These are phyloP conservation scores for Aphrophora alni DNA, from an alignment of 2,888 invertebrate species.

Conservation along the genomic window DNA sequence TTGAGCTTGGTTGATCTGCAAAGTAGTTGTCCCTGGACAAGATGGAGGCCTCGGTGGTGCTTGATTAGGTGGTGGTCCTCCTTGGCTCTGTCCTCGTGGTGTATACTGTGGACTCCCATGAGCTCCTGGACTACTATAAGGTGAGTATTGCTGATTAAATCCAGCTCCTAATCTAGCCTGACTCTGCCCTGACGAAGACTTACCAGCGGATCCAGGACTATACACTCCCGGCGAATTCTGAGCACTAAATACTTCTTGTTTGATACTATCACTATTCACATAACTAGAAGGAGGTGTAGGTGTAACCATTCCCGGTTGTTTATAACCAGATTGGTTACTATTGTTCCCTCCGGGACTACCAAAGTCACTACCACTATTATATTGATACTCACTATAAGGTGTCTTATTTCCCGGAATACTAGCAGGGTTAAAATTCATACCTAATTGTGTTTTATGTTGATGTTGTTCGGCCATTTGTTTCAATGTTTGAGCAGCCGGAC, in stretches of 20 bases:
- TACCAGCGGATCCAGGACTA: constrained; percentile 51
- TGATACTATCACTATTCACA: constrained; percentile 53
- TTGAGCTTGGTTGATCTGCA: constrained; percentile 88
- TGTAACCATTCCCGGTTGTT: constrained; percentile 22
- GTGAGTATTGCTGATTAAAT: constrained; percentile 70
- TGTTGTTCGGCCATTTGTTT: constrained; percentile 98
- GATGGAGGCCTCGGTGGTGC: constrained; percentile 63
- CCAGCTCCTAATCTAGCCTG: constrained; percentile 56
- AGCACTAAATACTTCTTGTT: constrained; percentile 50
- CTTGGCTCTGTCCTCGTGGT: constrained; percentile 60
- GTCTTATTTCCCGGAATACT: constrained; percentile 48
- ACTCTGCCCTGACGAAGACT: constrained; percentile 51
- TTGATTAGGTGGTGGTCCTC: constrained; percentile 57
- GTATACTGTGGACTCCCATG: constrained; percentile 56
- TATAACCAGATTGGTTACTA: constrained; percentile 13
- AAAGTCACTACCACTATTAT: constrained; percentile 50
- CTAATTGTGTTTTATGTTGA: constrained; percentile 80
- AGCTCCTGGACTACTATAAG: constrained; percentile 68
- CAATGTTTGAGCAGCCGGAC: constrained; percentile 92
- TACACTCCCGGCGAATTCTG: constrained; percentile 52
- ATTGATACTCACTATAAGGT: constrained; percentile 38
- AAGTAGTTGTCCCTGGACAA: constrained; percentile 57
- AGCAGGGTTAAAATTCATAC: constrained; percentile 61
- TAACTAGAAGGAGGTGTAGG: constrained; percentile 29
- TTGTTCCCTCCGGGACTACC: constrained; percentile 55